Evolutionary conservation across 2,797 vertebrate genomes (phyloP), one percentile per base, ranked within the genome.

Genomic region (Arctocebus calabarensis): DNA sequence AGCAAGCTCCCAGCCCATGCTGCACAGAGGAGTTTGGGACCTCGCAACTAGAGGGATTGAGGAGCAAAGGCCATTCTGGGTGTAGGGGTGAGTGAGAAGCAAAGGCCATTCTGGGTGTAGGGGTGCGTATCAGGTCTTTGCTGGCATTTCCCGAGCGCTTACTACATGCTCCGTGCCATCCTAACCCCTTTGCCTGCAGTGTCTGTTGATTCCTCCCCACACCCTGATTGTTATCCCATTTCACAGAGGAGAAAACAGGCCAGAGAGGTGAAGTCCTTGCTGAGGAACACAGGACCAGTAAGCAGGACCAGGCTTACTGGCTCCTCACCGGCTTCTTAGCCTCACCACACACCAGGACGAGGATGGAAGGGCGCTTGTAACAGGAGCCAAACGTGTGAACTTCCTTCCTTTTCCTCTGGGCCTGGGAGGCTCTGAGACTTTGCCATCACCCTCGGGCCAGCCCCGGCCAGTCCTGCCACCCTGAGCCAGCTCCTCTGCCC

Each of bases 361-460:
- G 57, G 9, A 61, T 3, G 2, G 29, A 40, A 61, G 0, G 3
- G 4, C 0, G 4, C 32, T 0, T 13, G 19, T 27, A 43, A 27
- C 70, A 59, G 0, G 23, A 40, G 43, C 17, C 0, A 0, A 14
- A 8, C 1, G 52, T n/a, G 1, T 1, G 7, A 1, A 1, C 9
- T 66, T 66, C 61, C 82, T 86, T 64, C 62, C 34, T n/a, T 52
- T 29, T 55, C 34, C 88, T 83, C 68, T 4, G 37, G 10, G 12
- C 62, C n/a, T 4, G 0, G 43, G 23, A 48, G 52, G 22, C 48
- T 29, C 25, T 10, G 25, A 88, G 78, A 13, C 79, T 27, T 25
- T 11, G 29, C 2, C 9, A 0, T 17, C 1, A 5, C 43, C 81
- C 81, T 57, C 1, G 0, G 23, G 3, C 29, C 64, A 11, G 61